A percentile compares a stretch with the other conserved stretches of the same genome.
These are phyloP conservation scores for Micromys minutus DNA, from an alignment of 2,113 vertebrate genomes.

Conservation along the genomic window DNA sequence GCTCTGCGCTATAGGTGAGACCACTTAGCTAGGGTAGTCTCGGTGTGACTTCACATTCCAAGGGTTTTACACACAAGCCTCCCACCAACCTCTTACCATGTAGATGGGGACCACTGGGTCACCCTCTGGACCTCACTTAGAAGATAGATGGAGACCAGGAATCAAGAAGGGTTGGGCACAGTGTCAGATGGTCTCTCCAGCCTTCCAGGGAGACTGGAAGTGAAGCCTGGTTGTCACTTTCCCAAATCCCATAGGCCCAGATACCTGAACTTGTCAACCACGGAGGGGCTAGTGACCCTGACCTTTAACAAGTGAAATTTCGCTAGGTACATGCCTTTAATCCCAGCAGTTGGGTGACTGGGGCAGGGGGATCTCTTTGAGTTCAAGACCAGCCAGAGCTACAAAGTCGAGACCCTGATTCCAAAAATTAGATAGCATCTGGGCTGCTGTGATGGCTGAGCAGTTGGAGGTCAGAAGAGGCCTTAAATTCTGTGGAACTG, in stretches of 20 bases:
- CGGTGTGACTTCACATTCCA: accelerated
- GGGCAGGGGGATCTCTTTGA: not conserved
- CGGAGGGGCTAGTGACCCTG: too few relatives aligned
- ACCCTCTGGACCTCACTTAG: not conserved
- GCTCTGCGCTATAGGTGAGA: not conserved
- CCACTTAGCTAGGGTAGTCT: not conserved
- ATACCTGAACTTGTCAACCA: not conserved
- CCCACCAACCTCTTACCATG: not conserved
- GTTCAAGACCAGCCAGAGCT: not conserved
- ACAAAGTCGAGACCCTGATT: not conserved
- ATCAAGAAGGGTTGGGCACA: not conserved
- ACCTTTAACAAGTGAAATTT: not conserved
- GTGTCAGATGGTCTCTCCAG: not conserved
- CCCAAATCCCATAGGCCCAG: not conserved
- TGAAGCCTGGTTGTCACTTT: not conserved
- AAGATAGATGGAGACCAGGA: not conserved
- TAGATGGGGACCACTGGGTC: not conserved
- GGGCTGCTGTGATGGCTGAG: not conserved
- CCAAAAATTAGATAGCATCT: not conserved
- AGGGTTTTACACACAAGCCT: too few relatives aligned
- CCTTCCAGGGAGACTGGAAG: not conserved
- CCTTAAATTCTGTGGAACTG: not conserved
- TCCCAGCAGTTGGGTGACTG: not conserved
- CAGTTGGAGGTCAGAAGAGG: not conserved
- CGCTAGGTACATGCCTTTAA: not conserved